Conservation (phyloP, 2,888 invertebrate genomes). For the Augochlorella aurata region DNA sequence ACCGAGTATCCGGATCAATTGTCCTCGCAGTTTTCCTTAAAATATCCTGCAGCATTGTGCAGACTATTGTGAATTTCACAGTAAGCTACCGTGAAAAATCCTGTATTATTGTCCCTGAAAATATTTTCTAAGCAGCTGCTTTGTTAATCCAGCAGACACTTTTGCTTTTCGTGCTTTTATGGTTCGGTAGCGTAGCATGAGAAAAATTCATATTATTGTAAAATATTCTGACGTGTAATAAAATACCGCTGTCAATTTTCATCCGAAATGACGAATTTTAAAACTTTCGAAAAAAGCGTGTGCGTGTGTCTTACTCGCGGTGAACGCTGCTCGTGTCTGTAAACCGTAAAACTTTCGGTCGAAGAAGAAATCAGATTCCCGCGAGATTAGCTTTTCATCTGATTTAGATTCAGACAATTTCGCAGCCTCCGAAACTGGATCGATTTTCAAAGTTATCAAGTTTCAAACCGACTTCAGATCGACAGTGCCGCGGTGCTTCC, state of each 20-base stretch:
- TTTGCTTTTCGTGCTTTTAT: neutral
- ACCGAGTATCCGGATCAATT: conserved; percentile 1
- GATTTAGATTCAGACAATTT: conserved; percentile 39
- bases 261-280: neutral
- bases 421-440: conserved; percentile 66
- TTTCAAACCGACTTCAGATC: conserved; percentile 67
- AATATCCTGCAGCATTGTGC: conserved; percentile 8
- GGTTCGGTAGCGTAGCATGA: no score
- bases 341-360: conserved; percentile 1
- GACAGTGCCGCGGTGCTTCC: conserved; percentile 59
- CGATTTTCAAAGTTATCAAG: conserved; percentile 72
- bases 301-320: neutral
- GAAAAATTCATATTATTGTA: no score
- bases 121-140: neutral
- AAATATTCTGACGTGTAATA: neutral
- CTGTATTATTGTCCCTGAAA: conserved; percentile 13
- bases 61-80: neutral
- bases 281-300: neutral
- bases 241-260: neutral
- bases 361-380: conserved; percentile 40
- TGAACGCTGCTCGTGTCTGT: neutral
- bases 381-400: conserved; percentile 49
- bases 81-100: conserved; percentile 24
- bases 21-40: neutral
- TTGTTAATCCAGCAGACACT: neutral